Evolutionary conservation across 2,113 vertebrate genomes (phyloP).

Genomic region (Solea solea): DNA sequence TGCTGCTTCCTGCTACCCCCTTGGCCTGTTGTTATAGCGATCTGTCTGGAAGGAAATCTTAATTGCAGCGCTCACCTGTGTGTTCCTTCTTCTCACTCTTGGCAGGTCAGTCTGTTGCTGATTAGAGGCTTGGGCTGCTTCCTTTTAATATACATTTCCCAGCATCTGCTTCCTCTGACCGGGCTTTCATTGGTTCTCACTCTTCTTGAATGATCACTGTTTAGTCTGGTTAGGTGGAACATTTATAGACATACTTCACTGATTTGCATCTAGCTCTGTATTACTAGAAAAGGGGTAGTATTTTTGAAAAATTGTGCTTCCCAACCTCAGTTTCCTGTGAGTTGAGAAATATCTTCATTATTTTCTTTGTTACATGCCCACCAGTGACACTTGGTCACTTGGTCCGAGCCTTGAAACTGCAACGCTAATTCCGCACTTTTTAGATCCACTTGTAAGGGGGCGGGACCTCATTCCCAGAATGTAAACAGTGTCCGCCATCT

Average conservation of each 20-base stretch:
- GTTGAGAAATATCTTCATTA: too few species aligned
- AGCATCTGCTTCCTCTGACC: conserved; percentile 2
- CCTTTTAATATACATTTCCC: not conserved
- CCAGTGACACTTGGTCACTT: too few species aligned
- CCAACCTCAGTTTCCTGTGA: too few species aligned
- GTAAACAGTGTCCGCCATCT: too few species aligned
- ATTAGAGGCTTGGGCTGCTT: conserved; percentile 18
- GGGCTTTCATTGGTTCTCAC: conserved; percentile 9
- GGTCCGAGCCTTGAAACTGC: too few species aligned
- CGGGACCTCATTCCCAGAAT: too few species aligned
- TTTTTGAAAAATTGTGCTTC: too few species aligned
- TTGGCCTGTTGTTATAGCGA: conserved; percentile 30
- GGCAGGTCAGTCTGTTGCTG: conserved; percentile 10
- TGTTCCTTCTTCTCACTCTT: conserved; percentile 10
- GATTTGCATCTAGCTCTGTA: too few species aligned
- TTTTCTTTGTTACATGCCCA: too few species aligned
- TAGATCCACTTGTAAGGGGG: too few species aligned
- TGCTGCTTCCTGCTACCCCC: conserved; percentile 1
- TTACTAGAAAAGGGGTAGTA: too few species aligned
- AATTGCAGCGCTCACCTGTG: conserved; percentile 28
- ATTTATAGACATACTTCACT: not conserved
- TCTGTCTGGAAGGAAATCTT: conserved; percentile 18
- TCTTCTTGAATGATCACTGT: not conserved
- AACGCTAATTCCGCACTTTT: too few species aligned
- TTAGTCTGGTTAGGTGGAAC: not conserved